Percentiles rank a stretch among this genome's conserved stretches.
Evolutionary conservation across 2,888 invertebrate genomes (phyloP).

Genomic region (Drosophila heteroneura): DNA sequence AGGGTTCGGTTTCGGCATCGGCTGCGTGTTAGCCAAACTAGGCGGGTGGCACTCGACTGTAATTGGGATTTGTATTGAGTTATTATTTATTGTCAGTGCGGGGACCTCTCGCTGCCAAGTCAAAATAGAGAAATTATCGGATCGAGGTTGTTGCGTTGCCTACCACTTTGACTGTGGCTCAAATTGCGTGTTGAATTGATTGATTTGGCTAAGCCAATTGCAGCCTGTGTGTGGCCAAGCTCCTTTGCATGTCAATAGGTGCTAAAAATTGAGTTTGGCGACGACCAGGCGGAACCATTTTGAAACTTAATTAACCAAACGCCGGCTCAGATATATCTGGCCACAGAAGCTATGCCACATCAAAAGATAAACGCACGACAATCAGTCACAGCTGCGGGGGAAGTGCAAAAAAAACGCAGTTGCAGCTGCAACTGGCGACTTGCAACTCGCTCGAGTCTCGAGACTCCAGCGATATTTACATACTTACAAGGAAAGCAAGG

Average conservation of each 20-base stretch:
- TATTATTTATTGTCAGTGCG: slow-evolving; percentile 76
- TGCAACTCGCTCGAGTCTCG: slow-evolving; percentile 22
- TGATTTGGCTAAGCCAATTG: slow-evolving; percentile 68
- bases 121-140: slow-evolving; percentile 79
- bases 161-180: slow-evolving; percentile 44
- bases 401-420: slow-evolving; percentile 47
- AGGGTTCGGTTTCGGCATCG: slow-evolving; percentile 20
- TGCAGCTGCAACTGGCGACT: slow-evolving; percentile 62
- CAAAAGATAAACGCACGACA: slow-evolving; percentile 80
- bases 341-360: slow-evolving; percentile 78
- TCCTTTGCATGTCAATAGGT: slow-evolving; percentile 77
- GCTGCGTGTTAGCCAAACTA: slow-evolving; percentile 47
- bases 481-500: slow-evolving; percentile 78
- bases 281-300: slow-evolving; percentile 56
- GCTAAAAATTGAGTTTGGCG: slow-evolving; percentile 70
- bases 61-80: slow-evolving; percentile 82
- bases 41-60: slow-evolving; percentile 78
- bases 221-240: slow-evolving; percentile 1
- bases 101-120: slow-evolving; percentile 37
- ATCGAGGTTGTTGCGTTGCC: slow-evolving; percentile 33
- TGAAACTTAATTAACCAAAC: slow-evolving; percentile 75
- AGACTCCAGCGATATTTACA: slow-evolving; percentile 68
- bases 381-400: slow-evolving; percentile 81
- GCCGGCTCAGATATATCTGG: slow-evolving; percentile 49
- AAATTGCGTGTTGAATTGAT: slow-evolving; percentile 81